These are phyloP conservation scores for Furnarius figulus DNA, from an alignment of 2,113 vertebrate genomes.

Conservation along the genomic window DNA sequence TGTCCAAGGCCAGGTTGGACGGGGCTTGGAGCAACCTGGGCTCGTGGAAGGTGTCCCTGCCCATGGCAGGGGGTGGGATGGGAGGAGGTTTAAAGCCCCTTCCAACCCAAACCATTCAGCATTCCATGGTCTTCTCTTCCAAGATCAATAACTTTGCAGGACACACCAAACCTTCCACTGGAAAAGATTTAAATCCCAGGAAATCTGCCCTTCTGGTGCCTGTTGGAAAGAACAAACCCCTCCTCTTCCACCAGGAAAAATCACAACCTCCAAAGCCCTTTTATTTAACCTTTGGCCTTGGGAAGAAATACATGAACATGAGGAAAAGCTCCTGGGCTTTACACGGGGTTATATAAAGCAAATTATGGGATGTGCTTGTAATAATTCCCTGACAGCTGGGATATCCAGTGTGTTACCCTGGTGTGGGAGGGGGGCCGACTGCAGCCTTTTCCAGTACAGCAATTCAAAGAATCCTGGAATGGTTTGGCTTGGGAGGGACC, in stretches of 20 bases:
- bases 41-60: accelerated
- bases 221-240: too few relatives aligned
- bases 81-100: not conserved
- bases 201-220: accelerated
- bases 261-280: accelerated
- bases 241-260: not conserved
- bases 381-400: not conserved
- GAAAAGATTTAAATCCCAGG: not conserved
- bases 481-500: not conserved
- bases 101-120: not conserved
- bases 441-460: not conserved
- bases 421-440: not conserved
- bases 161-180: accelerated
- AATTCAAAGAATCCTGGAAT: not conserved
- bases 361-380: not conserved
- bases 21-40: not conserved
- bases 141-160: accelerated
- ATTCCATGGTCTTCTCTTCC: not conserved
- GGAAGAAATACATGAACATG: accelerated
- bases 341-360: accelerated
- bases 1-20: accelerated
- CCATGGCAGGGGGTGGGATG: not conserved
- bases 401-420: accelerated
- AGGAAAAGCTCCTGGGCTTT: not conserved
- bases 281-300: not conserved